Percentiles rank a stretch among this genome's conserved stretches.
These are phyloP conservation scores for Dione juno DNA, from an alignment of 2,888 invertebrate species.

Conservation along the genomic window DNA sequence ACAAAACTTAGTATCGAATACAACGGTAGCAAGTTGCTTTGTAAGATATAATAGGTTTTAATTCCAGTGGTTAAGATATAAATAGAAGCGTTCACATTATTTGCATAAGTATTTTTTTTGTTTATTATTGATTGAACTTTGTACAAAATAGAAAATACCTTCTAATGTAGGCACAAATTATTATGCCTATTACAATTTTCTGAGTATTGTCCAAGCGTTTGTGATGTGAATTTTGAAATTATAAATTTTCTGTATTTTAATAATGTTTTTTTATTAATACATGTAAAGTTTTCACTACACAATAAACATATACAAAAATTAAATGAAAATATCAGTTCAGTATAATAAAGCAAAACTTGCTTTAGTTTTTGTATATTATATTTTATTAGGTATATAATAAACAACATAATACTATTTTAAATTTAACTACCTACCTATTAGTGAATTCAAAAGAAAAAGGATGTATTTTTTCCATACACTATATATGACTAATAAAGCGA, in stretches of 20 bases:
- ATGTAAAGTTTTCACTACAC: no score
- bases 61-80: constrained; percentile 9
- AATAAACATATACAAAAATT: no score
- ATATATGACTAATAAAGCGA: constrained; percentile 23
- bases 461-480: not conserved
- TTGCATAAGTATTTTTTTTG: constrained; percentile 10
- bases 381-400: no score
- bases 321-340: no score
- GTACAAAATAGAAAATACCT: constrained; percentile 4
- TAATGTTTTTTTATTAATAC: no score
- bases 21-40: constrained; percentile 25
- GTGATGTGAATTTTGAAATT: not conserved
- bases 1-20: constrained; percentile 25
- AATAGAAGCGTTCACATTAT: not conserved
- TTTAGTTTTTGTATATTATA: no score
- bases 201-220: not conserved
- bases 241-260: no score
- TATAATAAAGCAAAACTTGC: no score
- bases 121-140: not conserved
- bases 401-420: no score
- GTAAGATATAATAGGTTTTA: constrained; percentile 20
- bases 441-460: no score
- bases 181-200: not conserved
- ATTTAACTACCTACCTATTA: no score
- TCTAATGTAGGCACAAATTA: not conserved